Base-by-base conservation (phyloP, 2,797 vertebrate species). In the Platalea minor region DNA sequence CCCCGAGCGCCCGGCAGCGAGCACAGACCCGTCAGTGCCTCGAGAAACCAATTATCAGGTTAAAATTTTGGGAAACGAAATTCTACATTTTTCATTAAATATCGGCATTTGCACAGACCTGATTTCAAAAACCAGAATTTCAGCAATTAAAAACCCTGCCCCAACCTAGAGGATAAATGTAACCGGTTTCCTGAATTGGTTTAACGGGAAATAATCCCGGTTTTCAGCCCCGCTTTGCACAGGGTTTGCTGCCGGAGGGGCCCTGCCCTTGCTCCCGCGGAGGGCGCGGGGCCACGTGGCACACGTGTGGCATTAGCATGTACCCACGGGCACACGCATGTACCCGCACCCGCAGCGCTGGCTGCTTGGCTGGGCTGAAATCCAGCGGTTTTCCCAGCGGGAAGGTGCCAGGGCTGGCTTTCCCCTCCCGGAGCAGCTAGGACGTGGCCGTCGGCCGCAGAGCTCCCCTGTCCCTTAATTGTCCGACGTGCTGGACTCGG, bases 21-120 rank as follows among this genome's bases (percentile, higher is more conserved):
- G 50, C 23, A 2, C 46, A 45, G 78, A 29, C 19, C 79, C 5
- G 4, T 2, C 31, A 4, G 72, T 45, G 3, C 67, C 2, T 2
- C 0, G 2, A 59, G 79, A 35, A 29, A 9, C 13, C 2, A 1
- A 10, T 18, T 3, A 39, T 0, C 10, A 2, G 29, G 33, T 2
- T 25, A 4, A 41, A 50, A 76, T 50, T 7, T 6, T 1, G 31
- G 37, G 50, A 7, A 43, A 17, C 1, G 2, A 28, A 60, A 26
- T 28, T 35, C 53, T 37, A 26, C 17, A 0, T 2, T 64, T 64
- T 37, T 16, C 28, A 11, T 39, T n/a, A 9, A 33, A 18, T 8
- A 3, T 8, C 4, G 0, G 1, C 14, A 7, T 39, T 59, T 1
- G 2, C 23, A 5, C 25, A 20, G 26, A 13, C 33, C 17, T 5